A percentile compares a stretch with the other conserved stretches of the same genome.
These are phyloP conservation scores for Phalloptychus januarius DNA, from an alignment of 2,797 vertebrate genomes.

Conservation along the genomic window DNA sequence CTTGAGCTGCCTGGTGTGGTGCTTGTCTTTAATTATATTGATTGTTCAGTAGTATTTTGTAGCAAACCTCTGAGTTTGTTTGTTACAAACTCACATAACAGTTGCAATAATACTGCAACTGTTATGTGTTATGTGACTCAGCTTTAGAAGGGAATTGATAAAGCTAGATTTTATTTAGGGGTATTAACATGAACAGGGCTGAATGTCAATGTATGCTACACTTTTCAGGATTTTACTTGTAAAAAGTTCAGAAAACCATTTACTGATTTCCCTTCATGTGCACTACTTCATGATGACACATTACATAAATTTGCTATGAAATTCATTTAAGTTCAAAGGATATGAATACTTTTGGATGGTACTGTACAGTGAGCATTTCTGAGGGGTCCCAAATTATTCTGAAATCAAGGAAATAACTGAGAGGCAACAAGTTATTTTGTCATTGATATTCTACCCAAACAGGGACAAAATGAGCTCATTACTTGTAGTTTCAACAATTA, in stretches of 20 bases:
- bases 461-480: conserved; percentile 49
- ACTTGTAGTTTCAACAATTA: conserved; percentile 14
- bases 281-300: background rate
- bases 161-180: background rate
- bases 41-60: background rate
- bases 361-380: background rate
- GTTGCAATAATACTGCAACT: too few relatives aligned
- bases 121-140: too few relatives aligned
- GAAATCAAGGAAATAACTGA: conserved; percentile 20
- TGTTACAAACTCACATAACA: too few relatives aligned
- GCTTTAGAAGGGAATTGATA: background rate
- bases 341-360: background rate
- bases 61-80: too few relatives aligned
- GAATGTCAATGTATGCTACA: background rate
- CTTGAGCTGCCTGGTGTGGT: background rate
- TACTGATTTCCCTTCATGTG: background rate
- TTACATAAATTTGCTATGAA: background rate
- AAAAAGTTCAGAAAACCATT: background rate
- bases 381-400: conserved; percentile 13
- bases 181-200: background rate
- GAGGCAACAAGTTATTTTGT: conserved; percentile 44
- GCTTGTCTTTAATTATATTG: background rate
- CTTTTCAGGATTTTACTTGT: background rate
- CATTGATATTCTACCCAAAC: conserved; percentile 32
- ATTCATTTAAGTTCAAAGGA: background rate